phyloP scores from a whole-genome alignment of 2,113 vertebrate species.

The Dolichotis patagonum region DNA sequence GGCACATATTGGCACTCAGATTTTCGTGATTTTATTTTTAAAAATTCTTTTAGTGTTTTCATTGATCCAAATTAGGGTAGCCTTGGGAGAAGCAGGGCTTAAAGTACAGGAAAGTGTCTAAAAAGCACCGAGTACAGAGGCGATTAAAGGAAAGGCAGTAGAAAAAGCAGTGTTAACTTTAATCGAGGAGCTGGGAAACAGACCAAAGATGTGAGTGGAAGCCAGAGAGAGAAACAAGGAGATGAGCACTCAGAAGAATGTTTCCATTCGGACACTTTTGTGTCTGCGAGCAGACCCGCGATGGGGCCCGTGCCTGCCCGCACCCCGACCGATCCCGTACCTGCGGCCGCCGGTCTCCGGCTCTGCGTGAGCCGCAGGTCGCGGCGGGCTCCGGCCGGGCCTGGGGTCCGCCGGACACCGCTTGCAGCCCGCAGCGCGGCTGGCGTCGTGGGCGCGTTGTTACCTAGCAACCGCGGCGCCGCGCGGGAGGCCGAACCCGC shows the following conservation, averaged over 20 bases:
- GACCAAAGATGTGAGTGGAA: neutral
- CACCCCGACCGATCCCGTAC: neutral
- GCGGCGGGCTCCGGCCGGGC: constrained; percentile 32
- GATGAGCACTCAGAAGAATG: neutral
- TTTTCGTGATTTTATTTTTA: neutral
- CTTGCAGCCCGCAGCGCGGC: neutral
- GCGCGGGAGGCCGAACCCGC: neutral
- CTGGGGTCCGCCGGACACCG: fast-evolving
- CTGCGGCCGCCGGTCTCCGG: neutral
- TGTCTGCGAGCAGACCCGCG: neutral
- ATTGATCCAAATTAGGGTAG: neutral
- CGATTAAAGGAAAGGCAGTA: neutral
- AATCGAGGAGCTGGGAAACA: neutral
- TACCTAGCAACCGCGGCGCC: constrained; percentile 65
- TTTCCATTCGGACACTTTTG: too few relatives aligned
- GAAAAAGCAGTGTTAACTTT: neutral
- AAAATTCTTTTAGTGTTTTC: neutral
- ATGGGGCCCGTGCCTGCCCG: too few relatives aligned
- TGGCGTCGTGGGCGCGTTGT: constrained; percentile 70
- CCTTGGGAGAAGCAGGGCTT: neutral
- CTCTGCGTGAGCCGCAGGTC: neutral
- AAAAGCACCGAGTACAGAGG: neutral
- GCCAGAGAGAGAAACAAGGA: neutral
- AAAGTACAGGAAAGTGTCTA: neutral
- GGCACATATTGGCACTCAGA: neutral